A percentile compares a stretch with the other conserved stretches of the same genome.
Evolutionary conservation across 2,797 vertebrate genomes (phyloP).

Genomic region (Delichon dasypus): DNA sequence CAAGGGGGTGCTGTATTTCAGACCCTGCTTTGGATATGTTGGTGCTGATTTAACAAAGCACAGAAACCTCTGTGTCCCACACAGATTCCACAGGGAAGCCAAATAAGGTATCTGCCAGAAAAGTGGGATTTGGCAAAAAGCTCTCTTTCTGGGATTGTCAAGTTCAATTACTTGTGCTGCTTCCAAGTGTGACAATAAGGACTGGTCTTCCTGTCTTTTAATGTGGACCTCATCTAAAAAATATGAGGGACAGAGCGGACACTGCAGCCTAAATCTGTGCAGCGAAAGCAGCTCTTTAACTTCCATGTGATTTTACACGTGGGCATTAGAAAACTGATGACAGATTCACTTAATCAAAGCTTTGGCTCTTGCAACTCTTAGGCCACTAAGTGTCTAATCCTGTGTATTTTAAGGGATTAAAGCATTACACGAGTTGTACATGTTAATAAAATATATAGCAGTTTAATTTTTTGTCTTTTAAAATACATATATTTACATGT

Average conservation of each 20-base stretch:
- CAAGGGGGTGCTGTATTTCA: neutral
- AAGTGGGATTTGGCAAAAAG: neutral
- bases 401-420: neutral
- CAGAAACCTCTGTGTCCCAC: neutral
- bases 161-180: neutral
- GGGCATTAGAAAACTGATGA: neutral
- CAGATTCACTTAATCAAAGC: slow-evolving; percentile 6
- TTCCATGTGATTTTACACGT: rapidly evolving
- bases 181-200: neutral
- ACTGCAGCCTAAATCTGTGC: neutral
- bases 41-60: neutral
- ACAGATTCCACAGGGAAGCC: neutral
- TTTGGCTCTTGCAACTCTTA: neutral
- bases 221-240: neutral
- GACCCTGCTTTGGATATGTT: neutral
- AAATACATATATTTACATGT: neutral
- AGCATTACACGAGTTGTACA: neutral
- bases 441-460: neutral
- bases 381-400: neutral
- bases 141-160: neutral
- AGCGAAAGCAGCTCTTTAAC: neutral
- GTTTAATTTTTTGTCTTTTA: neutral
- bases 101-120: neutral
- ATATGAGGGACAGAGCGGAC: neutral
- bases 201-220: neutral